Conservation (phyloP, 2,888 invertebrate genomes). For the Cerastis leucographa region DNA sequence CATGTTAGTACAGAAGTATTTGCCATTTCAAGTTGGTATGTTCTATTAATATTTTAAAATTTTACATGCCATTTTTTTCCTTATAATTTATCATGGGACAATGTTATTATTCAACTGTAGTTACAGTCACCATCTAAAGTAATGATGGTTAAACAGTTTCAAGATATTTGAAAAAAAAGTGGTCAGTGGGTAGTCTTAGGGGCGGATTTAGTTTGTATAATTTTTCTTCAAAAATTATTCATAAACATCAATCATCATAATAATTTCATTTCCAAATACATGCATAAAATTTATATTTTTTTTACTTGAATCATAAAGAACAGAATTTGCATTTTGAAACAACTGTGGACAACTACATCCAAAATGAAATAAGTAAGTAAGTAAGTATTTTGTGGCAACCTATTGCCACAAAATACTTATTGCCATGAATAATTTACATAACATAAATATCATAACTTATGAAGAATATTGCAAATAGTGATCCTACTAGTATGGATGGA, state of each 20-base stretch:
- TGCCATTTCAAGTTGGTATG: not conserved
- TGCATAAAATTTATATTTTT: not conserved
- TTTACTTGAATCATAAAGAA: not conserved
- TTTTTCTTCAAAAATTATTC: not conserved
- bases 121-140: not conserved
- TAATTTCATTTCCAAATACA: too few relatives aligned
- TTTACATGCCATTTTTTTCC: not conserved
- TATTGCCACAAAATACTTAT: too few relatives aligned
- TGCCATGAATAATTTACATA: too few relatives aligned
- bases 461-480: too few relatives aligned
- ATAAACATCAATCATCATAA: too few relatives aligned
- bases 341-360: too few relatives aligned
- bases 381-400: too few relatives aligned
- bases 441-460: too few relatives aligned
- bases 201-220: not conserved
- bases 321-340: too few relatives aligned
- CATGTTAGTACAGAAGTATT: not conserved
- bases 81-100: not conserved
- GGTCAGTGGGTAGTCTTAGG: too few relatives aligned
- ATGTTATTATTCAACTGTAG: not conserved
- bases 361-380: too few relatives aligned
- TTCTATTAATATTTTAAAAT: not conserved
- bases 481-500: too few relatives aligned
- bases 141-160: constrained; percentile 6
- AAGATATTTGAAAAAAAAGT: not conserved